Conservation (phyloP, 2,797 vertebrate species). For the Catostomus latipinnis region DNA sequence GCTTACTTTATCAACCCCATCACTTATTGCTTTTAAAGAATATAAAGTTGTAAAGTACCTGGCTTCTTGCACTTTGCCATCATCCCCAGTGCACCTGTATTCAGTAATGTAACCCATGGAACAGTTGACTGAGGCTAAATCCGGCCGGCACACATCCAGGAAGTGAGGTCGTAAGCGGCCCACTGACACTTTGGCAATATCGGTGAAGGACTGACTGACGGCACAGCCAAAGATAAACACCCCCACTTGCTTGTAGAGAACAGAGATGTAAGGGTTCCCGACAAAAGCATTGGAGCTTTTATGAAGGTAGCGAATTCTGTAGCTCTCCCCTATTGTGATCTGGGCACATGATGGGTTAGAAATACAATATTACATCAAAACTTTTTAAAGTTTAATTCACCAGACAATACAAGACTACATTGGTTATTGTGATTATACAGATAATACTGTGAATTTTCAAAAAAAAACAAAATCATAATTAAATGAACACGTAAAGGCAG, state of each 20-base stretch:
- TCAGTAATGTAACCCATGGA: conserved; percentile 90
- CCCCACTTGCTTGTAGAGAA: conserved; percentile 95
- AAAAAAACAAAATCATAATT: too few relatives aligned
- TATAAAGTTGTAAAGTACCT: conserved; percentile 75
- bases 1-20: not conserved
- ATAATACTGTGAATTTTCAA: too few relatives aligned
- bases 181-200: conserved; percentile 97
- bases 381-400: too few relatives aligned
- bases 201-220: conserved; percentile 96
- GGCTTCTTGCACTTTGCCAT: conserved; percentile 91
- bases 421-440: too few relatives aligned
- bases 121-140: conserved; percentile 90
- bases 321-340: conserved; percentile 95
- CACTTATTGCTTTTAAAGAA: not conserved
- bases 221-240: conserved; percentile 95
- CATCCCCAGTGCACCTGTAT: conserved; percentile 87
- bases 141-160: conserved; percentile 87
- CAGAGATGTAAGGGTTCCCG: conserved; percentile 91
- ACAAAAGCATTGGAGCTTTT: conserved; percentile 90
- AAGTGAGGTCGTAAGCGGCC: conserved; percentile 95
- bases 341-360: conserved; percentile 58
- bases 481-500: too few relatives aligned
- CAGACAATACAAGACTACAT: too few relatives aligned
- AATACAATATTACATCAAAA: not conserved
- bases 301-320: conserved; percentile 92